Base-by-base conservation (phyloP, 2,797 vertebrate genomes). In the Oophaga sylvatica region DNA sequence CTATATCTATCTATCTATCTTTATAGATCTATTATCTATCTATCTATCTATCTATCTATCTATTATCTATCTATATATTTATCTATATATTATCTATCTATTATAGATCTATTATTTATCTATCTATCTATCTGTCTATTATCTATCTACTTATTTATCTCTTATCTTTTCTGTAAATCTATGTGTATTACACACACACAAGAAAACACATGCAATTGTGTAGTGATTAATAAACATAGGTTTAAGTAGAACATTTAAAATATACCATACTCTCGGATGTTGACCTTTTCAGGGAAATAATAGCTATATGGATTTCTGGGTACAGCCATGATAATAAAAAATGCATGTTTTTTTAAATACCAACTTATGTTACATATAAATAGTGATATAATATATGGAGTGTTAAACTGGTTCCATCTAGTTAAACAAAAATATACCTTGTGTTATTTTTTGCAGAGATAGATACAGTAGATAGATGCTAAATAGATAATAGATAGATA, bases 301-400 rank as follows among this genome's bases (percentile, higher is more conserved):
- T 83, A 71, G 67, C 29, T 5, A 22, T 59, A 60, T 83, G 67
- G 67, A 83, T 83, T 83, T 73, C 81, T 59, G 17, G 41, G 26
- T 71, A 9, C 53, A 19, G 53, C 67, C 26, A 60, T 29, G 7
- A 85, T 53, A 56, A 85, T 85, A 59, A 56, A 56, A 84, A 84
- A 84, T 76, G 59, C 83, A 84, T 76, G 76, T 9, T 48, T 45
- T 26, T 48, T 84, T 45, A 84, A 84, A 76, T 83, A 67, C 81
- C 67, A 83, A 19, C 20, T 75, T 59, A 59, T 83, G 81, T 83
- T 71, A 71, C 48, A 83, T 73, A 16, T 83, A 71, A 56, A 82
- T 9, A 48, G 65, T 71, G 29, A 13, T 22, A 20, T 31, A 29
- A n/a, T 71, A 71, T 83, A 22, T 56, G 19, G 19, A 68, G 2